These are phyloP conservation scores for Biston betularia DNA, from an alignment of 2,888 invertebrate species.

Conservation along the genomic window DNA sequence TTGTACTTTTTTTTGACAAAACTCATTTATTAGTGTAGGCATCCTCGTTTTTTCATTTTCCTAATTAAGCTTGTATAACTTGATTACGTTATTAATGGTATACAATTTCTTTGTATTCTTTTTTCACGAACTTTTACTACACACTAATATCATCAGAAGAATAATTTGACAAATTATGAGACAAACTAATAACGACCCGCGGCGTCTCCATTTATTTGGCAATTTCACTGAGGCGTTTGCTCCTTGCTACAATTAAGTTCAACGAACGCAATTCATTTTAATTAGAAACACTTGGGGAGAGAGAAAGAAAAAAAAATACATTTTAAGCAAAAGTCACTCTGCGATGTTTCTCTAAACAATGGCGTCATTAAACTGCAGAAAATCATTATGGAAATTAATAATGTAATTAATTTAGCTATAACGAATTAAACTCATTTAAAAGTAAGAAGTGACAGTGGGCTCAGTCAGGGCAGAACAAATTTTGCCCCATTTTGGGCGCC, in stretches of 20 bases:
- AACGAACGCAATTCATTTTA: conserved; percentile 75
- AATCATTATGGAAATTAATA: conserved; percentile 6
- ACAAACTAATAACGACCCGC: conserved; percentile 54
- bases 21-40: no score
- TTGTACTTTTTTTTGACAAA: no score
- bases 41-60: no score
- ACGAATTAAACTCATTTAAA: not conserved
- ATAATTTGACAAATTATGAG: conserved; percentile 52
- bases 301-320: conserved; percentile 58
- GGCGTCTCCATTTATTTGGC: conserved; percentile 63
- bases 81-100: no score
- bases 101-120: not conserved
- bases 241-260: conserved; percentile 71
- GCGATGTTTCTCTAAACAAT: conserved; percentile 20
- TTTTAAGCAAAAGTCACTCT: conserved; percentile 49
- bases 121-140: conserved; percentile 5
- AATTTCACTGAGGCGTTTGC: conserved; percentile 65
- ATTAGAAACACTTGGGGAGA: conserved; percentile 67
- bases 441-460: not conserved
- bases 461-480: not conserved
- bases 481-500: not conserved
- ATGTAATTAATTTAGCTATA: conserved; percentile 2
- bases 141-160: conserved; percentile 13
- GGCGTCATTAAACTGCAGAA: conserved; percentile 5
- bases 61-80: no score